Conservation (phyloP, 1,140 invertebrate species). For the Mylabris phalerata region DNA sequence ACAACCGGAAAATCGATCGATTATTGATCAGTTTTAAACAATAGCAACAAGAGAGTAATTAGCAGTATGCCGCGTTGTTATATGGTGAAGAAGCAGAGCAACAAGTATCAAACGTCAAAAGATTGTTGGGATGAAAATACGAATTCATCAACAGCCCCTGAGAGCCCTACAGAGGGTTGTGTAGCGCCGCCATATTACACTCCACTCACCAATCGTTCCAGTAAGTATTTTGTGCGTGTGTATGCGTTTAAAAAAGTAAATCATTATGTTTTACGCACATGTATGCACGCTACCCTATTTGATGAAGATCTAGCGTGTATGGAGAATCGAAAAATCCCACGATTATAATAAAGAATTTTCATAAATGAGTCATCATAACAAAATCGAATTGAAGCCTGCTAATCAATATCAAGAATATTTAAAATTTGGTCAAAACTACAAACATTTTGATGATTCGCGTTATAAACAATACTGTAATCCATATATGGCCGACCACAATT, state of each 20-base stretch:
- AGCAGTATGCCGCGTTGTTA: constrained; percentile 47
- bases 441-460: too few species aligned
- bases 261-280: too few species aligned
- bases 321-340: background rate
- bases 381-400: too few species aligned
- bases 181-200: constrained; percentile 42
- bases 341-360: background rate
- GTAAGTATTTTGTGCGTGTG: constrained; percentile 26
- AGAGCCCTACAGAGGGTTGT: constrained; percentile 42
- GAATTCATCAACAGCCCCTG: constrained; percentile 24
- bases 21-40: background rate
- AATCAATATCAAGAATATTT: too few species aligned
- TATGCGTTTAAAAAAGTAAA: too few species aligned
- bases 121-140: constrained; percentile 30
- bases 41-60: background rate
- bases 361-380: background rate
- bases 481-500: too few species aligned
- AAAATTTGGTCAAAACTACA: too few species aligned
- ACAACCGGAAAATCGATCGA: background rate
- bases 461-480: too few species aligned
- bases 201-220: constrained; percentile 32
- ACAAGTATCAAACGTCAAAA: constrained; percentile 41
- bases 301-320: constrained; percentile 9
- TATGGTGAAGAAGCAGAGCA: constrained; percentile 49
- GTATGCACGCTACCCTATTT: background rate